Conservation (phyloP, 2,888 invertebrate species). For the Dicranocentrus wangi region DNA sequence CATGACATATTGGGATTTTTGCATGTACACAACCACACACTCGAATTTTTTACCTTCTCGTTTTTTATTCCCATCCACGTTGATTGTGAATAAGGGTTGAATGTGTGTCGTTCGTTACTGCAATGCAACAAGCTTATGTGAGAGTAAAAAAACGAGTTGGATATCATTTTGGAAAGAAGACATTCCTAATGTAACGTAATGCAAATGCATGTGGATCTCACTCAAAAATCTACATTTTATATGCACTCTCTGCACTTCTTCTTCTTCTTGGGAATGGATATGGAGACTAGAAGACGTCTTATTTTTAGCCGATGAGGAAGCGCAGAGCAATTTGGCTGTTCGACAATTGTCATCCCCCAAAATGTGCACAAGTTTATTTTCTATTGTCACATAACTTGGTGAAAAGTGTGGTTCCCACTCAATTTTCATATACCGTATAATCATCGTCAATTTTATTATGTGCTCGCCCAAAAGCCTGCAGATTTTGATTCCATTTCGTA, state of each 20-base stretch:
- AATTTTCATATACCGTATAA: slow-evolving; percentile 61
- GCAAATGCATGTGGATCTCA: no score
- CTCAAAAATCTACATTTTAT: no score
- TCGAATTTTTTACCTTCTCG: not conserved
- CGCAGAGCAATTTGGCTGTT: slow-evolving; percentile 56
- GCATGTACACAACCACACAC: not conserved
- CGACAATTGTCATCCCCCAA: slow-evolving; percentile 59
- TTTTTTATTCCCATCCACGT: not conserved
- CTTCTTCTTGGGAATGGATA: no score
- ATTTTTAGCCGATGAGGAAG: slow-evolving; percentile 62
- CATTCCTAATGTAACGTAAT: no score
- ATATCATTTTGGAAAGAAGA: no score
- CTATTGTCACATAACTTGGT: slow-evolving; percentile 50
- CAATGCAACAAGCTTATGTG: no score
- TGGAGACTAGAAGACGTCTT: slow-evolving; percentile 36
- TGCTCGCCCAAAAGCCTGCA: no score
- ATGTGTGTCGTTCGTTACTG: no score
- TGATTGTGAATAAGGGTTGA: no score
- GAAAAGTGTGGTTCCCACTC: slow-evolving; percentile 50
- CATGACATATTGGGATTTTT: slow-evolving; percentile 15
- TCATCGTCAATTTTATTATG: slow-evolving; percentile 60
- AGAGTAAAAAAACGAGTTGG: no score
- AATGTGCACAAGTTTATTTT: slow-evolving; percentile 28
- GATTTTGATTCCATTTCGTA: slow-evolving; percentile 5
- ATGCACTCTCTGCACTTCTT: no score